Evolutionary conservation across 1,140 invertebrate species (phyloP).

Genomic region (Euglossa dilemma): DNA sequence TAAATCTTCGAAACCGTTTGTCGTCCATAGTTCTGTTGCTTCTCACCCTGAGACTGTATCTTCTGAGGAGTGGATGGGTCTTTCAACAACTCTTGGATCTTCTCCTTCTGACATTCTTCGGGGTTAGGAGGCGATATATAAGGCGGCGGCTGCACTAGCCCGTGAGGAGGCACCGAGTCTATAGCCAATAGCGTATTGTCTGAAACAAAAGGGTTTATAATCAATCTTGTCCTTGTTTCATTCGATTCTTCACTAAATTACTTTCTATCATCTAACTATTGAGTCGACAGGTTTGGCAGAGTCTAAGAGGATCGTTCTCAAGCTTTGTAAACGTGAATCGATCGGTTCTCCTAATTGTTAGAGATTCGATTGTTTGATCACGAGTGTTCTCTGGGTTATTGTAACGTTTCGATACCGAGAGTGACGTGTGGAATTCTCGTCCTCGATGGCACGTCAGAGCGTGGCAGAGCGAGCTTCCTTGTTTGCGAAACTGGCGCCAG

Average conservation of each 20-base stretch:
- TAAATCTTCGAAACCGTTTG: constrained; percentile 28
- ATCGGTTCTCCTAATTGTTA: constrained; percentile 12
- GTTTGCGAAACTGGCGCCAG: too few species aligned
- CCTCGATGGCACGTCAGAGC: too few species aligned
- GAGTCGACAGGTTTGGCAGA: neutral
- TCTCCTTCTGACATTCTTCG: constrained; percentile 60
- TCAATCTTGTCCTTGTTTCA: neutral
- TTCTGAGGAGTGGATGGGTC: constrained; percentile 34
- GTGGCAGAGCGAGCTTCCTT: too few species aligned
- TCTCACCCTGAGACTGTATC: constrained; percentile 41
- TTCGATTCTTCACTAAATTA: neutral
- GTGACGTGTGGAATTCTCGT: too few species aligned
- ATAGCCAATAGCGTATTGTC: constrained; percentile 74
- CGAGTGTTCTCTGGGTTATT: too few species aligned
- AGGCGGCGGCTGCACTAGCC: constrained; percentile 67
- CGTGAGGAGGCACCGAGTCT: constrained; percentile 70
- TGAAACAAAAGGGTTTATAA: constrained; percentile 71
- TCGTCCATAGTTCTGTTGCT: constrained; percentile 28
- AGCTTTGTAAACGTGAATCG: neutral
- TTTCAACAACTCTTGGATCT: constrained; percentile 60
- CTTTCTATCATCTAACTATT: neutral
- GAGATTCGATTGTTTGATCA: neutral
- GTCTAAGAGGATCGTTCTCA: neutral
- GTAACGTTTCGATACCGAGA: too few species aligned
- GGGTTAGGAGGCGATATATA: constrained; percentile 70